A percentile compares a stretch with the other conserved stretches of the same genome.
Evolutionary conservation across 2,888 invertebrate species (phyloP).

Genomic region (Caenorhabditis sp.): DNA sequence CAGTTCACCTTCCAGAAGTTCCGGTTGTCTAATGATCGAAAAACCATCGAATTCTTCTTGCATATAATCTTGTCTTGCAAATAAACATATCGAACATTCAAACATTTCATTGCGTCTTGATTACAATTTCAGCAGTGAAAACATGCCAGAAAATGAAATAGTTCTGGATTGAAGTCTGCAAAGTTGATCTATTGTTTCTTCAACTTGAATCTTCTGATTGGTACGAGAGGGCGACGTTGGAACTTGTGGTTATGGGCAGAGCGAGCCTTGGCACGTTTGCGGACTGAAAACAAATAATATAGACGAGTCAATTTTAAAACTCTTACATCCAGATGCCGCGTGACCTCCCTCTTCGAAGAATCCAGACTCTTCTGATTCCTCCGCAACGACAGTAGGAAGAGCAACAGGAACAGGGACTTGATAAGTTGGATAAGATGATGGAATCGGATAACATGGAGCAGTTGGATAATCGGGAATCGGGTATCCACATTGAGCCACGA

Average conservation of each 20-base stretch:
- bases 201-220: slow-evolving; percentile 50
- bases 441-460: slow-evolving; percentile 23
- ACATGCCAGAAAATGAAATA: neutral
- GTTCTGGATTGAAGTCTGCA: neutral
- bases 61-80: neutral
- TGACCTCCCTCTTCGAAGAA: neutral
- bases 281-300: slow-evolving; percentile 37
- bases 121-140: neutral
- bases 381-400: neutral
- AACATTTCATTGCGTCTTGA: neutral
- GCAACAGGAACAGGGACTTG: neutral
- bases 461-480: slow-evolving; percentile 14
- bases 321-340: slow-evolving; percentile 30
- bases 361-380: neutral
- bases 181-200: slow-evolving; percentile 41
- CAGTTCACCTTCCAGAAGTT: neutral
- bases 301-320: too few species aligned
- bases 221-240: slow-evolving; percentile 55
- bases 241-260: slow-evolving; percentile 31
- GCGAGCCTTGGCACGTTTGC: slow-evolving; percentile 46
- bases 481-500: slow-evolving; percentile 24
- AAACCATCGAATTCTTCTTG: neutral
- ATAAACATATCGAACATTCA: slow-evolving; percentile 1
- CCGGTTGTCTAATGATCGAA: neutral
- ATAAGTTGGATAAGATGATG: slow-evolving; percentile 26